Conservation (phyloP, 2,888 invertebrate genomes). For the Adelphocoris suturalis region DNA sequence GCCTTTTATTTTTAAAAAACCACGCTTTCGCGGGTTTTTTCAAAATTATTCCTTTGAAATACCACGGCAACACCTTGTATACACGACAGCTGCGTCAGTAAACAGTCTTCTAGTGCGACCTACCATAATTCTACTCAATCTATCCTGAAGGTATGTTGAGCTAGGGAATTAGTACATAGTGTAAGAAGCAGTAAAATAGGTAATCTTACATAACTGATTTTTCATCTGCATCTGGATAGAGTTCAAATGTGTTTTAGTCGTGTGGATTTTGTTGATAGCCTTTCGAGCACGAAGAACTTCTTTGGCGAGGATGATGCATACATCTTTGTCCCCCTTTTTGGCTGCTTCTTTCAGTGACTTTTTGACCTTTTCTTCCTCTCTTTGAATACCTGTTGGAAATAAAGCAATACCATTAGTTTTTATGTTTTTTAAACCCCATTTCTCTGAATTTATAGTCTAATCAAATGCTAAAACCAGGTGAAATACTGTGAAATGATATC, state of each 20-base stretch:
- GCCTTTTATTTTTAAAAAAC: too few species aligned
- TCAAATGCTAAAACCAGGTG: not conserved
- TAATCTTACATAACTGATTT: conserved; percentile 90
- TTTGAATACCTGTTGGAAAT: conserved; percentile 87
- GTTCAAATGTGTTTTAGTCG: conserved; percentile 97
- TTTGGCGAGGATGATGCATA: conserved; percentile 95
- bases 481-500: too few species aligned
- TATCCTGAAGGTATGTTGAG: too few species aligned
- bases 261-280: conserved; percentile 93
- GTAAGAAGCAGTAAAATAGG: too few species aligned
- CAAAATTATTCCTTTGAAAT: too few species aligned
- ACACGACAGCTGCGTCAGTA: too few species aligned
- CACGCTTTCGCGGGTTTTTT: too few species aligned
- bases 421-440: too few species aligned
- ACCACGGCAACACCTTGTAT: too few species aligned
- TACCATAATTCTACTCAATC: too few species aligned
- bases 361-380: conserved; percentile 98
- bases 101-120: too few species aligned
- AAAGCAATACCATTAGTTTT: conserved; percentile 58
- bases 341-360: conserved; percentile 96
- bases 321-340: conserved; percentile 95
- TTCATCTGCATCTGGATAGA: conserved; percentile 98
- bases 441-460: not conserved
- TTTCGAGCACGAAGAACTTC: conserved; percentile 93
- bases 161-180: too few species aligned